Percentiles rank a stretch among this genome's conserved stretches.
phyloP scores from a whole-genome alignment of 2,888 invertebrate species.

The Oxyscelio sp. region DNA sequence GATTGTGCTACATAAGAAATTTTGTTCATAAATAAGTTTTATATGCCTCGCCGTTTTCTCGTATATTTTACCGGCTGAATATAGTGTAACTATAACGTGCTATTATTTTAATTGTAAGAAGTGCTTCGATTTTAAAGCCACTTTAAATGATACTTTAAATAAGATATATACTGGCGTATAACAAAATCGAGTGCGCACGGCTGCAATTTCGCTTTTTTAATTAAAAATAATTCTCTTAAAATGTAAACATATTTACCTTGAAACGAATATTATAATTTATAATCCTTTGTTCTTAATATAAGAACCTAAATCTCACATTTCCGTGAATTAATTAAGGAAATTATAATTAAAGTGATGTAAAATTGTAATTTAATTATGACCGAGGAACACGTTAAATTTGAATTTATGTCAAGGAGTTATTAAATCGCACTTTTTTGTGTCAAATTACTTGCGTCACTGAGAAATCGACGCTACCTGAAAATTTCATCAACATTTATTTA shows the following conservation, averaged over 20 bases:
- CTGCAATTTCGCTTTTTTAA: conserved; percentile 39
- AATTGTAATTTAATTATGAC: conserved; percentile 57
- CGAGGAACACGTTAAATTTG: conserved; percentile 34
- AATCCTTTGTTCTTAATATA: conserved; percentile 57
- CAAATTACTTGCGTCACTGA: conserved; percentile 25
- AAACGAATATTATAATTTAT: conserved; percentile 51
- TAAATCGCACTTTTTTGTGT: conserved; percentile 12
- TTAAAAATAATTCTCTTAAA: conserved; percentile 32
- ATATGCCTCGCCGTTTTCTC: conserved; percentile 50
- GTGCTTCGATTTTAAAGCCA: conserved; percentile 42
- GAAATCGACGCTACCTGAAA: no score
- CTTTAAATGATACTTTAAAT: conserved; percentile 56
- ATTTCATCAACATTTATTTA: no score
- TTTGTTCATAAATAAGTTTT: conserved; percentile 63
- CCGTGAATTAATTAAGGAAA: conserved; percentile 51
- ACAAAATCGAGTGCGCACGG: conserved; percentile 34
- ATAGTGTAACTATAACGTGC: conserved; percentile 50
- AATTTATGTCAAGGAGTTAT: conserved; percentile 41
- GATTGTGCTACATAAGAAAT: conserved; percentile 58
- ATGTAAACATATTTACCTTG: conserved; percentile 52
- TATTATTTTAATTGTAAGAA: conserved; percentile 64
- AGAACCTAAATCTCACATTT: conserved; percentile 43
- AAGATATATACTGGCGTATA: conserved; percentile 11
- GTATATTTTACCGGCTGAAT: conserved; percentile 41
- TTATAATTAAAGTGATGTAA: conserved; percentile 59